Percentiles rank a stretch among this genome's conserved stretches.
These are phyloP conservation scores for Enteromius thamalakanensis DNA, from an alignment of 2,797 vertebrate genomes.

Conservation along the genomic window DNA sequence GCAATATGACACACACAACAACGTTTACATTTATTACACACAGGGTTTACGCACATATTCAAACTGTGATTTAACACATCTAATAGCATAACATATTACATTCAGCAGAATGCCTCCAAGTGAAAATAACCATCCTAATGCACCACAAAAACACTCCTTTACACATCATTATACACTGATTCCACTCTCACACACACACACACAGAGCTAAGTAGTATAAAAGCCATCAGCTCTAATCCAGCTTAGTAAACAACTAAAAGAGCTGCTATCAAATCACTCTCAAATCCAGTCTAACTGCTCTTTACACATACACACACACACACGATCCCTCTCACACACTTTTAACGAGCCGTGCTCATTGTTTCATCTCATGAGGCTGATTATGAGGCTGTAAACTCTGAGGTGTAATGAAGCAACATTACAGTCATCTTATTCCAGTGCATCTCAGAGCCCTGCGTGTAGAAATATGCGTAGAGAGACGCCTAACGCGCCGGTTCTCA, in stretches of 20 bases:
- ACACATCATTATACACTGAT: constrained; percentile 17
- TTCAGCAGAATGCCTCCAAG: constrained; percentile 22
- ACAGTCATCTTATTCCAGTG: background rate
- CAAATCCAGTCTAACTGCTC: constrained; percentile 46
- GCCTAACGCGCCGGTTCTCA: constrained; percentile 19
- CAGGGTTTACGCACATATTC: no score
- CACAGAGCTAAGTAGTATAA: constrained; percentile 36
- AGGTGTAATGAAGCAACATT: constrained; percentile 22
- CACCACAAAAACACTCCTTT: constrained; percentile 25
- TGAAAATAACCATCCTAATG: constrained; percentile 44
- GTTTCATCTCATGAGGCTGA: constrained; percentile 29
- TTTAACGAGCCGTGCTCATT: background rate
- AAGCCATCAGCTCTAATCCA: constrained; percentile 58
- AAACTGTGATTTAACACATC: constrained; percentile 30
- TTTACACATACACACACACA: constrained; percentile 27
- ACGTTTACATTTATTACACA: no score
- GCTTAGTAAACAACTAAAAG: constrained; percentile 60
- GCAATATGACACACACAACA: no score
- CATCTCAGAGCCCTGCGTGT: background rate
- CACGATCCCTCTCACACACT: constrained; percentile 19
- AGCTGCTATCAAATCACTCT: constrained; percentile 55
- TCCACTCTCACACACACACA: constrained; percentile 30
- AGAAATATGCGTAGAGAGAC: background rate
- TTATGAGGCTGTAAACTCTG: constrained; percentile 20
- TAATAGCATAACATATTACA: constrained; percentile 38